Conservation (phyloP, 2,888 invertebrate species). For the Xestia c-nigrum region DNA sequence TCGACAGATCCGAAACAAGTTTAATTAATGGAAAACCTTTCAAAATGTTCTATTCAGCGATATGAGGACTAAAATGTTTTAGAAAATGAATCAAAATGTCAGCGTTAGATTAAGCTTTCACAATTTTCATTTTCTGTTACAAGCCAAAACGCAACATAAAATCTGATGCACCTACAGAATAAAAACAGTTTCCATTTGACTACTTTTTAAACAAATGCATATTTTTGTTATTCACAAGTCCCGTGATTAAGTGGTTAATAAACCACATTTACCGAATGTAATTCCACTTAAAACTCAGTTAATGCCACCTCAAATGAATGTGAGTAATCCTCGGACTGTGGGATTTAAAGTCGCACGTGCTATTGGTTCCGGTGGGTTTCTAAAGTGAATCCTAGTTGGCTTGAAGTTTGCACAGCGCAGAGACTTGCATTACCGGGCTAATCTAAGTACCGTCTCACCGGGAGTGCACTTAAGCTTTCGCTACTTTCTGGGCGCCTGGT, state of each 20-base stretch:
- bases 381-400: slow-evolving; percentile 59
- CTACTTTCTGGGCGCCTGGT: slow-evolving; percentile 68
- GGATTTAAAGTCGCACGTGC: slow-evolving; percentile 35
- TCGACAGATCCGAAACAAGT: slow-evolving; percentile 44
- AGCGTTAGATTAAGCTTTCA: slow-evolving; percentile 10
- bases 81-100: slow-evolving; percentile 25
- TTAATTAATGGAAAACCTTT: slow-evolving; percentile 48
- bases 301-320: slow-evolving; percentile 48
- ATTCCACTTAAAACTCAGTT: slow-evolving; percentile 39
- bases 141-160: slow-evolving; percentile 8
- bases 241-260: slow-evolving; percentile 4
- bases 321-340: slow-evolving; percentile 52
- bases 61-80: slow-evolving; percentile 35
- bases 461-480: slow-evolving; percentile 70
- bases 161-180: background rate
- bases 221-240: slow-evolving; percentile 17
- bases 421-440: slow-evolving; percentile 67
- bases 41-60: slow-evolving; percentile 22
- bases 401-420: slow-evolving; percentile 62
- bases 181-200: slow-evolving; percentile 1
- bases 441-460: slow-evolving; percentile 67
- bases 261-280: slow-evolving; percentile 35
- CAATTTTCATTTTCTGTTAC: slow-evolving; percentile 10
- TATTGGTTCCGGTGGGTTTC: slow-evolving; percentile 42
- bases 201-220: slow-evolving; percentile 23